Percentiles rank a stretch among this genome's conserved stretches.
Evolutionary conservation across 2,888 invertebrate species (phyloP).

Genomic region (Saturnia japonica): DNA sequence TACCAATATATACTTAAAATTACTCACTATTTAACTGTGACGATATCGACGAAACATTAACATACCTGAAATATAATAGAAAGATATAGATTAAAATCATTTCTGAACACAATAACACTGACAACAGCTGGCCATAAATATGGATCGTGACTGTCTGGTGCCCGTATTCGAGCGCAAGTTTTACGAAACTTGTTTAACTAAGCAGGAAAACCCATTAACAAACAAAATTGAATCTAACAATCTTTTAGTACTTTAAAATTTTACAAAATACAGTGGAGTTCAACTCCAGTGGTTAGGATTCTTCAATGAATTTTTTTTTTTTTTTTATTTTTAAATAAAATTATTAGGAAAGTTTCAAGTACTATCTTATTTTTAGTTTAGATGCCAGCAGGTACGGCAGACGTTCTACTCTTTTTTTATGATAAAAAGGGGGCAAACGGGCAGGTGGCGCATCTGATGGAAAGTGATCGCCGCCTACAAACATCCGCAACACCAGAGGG

Average conservation of each 20-base stretch:
- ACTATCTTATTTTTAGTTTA: too few relatives aligned
- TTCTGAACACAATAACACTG: conserved; percentile 9
- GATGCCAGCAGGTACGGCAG: too few relatives aligned
- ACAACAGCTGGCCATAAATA: conserved; percentile 14
- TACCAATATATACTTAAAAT: neutral
- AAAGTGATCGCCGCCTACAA: too few relatives aligned
- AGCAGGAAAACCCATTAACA: neutral
- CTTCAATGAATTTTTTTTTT: too few relatives aligned
- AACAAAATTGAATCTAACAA: neutral
- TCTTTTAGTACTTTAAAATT: neutral
- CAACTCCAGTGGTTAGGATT: neutral
- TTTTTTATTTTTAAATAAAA: too few relatives aligned
- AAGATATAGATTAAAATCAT: conserved; percentile 20
- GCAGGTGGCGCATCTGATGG: too few relatives aligned
- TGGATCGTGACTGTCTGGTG: neutral
- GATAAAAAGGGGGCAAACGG: too few relatives aligned
- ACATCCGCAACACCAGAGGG: too few relatives aligned
- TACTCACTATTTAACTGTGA: conserved; percentile 9
- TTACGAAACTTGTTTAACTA: conserved; percentile 7
- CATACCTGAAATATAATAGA: conserved; percentile 39
- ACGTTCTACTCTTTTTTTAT: too few relatives aligned
- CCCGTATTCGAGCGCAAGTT: neutral
- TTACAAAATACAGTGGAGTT: neutral
- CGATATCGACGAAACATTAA: conserved; percentile 21
- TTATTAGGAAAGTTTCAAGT: neutral